Base-by-base conservation (phyloP, 1,140 invertebrate species). In the Drosophila equinoxialis region DNA sequence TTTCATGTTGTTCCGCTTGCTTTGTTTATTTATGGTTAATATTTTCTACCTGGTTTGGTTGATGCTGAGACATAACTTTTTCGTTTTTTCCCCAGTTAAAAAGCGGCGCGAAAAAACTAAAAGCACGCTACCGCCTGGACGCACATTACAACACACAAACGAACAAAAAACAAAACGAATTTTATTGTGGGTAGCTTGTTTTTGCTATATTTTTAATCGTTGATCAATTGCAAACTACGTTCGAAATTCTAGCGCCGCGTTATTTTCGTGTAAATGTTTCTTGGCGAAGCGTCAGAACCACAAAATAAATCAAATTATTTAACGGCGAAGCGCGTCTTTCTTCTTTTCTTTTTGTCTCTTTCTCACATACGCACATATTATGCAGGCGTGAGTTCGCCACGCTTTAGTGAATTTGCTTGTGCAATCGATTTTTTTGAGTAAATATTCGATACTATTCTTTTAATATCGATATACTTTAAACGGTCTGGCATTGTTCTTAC, bases 291-390 rank as follows among this genome's bases (percentile, higher is more conserved):
- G 83, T 89, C 84, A 65, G 45, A 76, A 71, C 65, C 68, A 61
- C 23, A 75, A 75, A 76, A 59, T n/a, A 51, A 79, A 65, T 79
- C 64, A 87, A 86, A 86, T 23, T 23, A 68, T 30, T 74, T 79
- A 86, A 86, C 83, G 83, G 82, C 71, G 78, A 81, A 81, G 59
- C 81, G 79, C 80, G 80, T 83, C 80, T 37, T 37, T 37, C 3
- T 8, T 11, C 35, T 37, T 37, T 37, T 10, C 7, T 1, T 10
- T 8, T 11, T 37, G 35, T 37, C 10, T 37, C 35, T 37, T 37
- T 37, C 35, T 37, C 71, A 39, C 37, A 39, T 11, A 39, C 37
- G 4, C 6, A 30, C 6, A 6, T 5, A 13, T 4, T 13, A 13
- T 6, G 6, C 30, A 6, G 30, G 11, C 37, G 10, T 3, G 37